Conservation (phyloP, 2,797 vertebrate genomes). For the Chloroceryle inda region DNA sequence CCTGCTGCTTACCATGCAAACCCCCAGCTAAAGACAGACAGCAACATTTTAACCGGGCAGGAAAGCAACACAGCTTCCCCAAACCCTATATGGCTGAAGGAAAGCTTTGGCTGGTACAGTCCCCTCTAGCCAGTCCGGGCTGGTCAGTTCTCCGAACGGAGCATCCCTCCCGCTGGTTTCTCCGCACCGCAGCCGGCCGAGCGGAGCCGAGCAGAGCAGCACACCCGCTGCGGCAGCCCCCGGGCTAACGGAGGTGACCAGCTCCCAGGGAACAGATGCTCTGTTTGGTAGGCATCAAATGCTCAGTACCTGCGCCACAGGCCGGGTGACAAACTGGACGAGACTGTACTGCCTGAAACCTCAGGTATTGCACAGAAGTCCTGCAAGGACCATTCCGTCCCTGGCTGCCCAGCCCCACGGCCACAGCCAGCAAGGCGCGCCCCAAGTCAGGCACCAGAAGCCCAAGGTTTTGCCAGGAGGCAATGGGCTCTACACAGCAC, state of each 20-base stretch:
- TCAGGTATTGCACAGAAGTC: background rate
- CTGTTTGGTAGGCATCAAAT: background rate
- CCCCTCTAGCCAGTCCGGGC: background rate
- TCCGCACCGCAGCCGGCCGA: fast-evolving
- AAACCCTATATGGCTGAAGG: background rate
- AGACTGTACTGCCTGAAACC: fast-evolving
- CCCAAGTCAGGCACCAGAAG: background rate
- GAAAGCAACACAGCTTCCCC: background rate
- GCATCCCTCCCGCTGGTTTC: fast-evolving
- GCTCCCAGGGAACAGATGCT: background rate
- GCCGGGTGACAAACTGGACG: background rate
- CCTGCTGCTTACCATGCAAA: background rate
- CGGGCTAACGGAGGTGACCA: fast-evolving
- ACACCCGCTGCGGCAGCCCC: background rate
- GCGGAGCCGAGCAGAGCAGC: background rate
- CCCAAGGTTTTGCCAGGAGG: background rate
- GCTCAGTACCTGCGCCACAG: fast-evolving
- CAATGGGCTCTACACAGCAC: background rate
- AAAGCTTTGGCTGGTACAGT: background rate
- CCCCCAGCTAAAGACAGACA: background rate
- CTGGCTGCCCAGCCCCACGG: background rate
- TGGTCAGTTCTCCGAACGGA: background rate
- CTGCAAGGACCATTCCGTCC: background rate
- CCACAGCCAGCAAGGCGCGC: background rate
- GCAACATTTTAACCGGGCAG: background rate